Evolutionary conservation across 1,140 invertebrate species (phyloP), one percentile per base, ranked within the genome.

Genomic region (Diabrotica virgifera): DNA sequence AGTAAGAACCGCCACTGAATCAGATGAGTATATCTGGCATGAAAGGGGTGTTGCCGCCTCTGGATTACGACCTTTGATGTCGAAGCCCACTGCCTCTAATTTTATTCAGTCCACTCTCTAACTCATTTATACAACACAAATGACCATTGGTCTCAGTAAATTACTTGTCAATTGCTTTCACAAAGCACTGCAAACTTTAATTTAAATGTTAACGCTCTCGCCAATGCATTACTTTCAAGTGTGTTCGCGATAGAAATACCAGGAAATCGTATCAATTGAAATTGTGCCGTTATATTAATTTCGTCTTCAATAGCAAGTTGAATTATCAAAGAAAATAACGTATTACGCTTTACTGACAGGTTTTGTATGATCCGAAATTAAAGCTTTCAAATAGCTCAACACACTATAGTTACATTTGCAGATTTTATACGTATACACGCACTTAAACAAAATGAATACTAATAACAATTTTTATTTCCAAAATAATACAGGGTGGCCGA

Each of bases 121-220:
- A 77, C 75, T 77, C 76, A 77, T 77, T 77, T 77, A 77, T 72
- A 71, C 74, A 70, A 72, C 76, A 77, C 76, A 77, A 76, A 77
- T 77, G 76, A 76, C 76, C 76, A 76, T 76, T 77, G 76, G 76
- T 76, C 75, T 76, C 75, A 71, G 70, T 69, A 77, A 77, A 77
- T 77, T 76, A 76, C 76, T 76, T 77, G 76, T 76, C 76, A 76
- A 77, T 74, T 77, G 75, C 76, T 75, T 75, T 74, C 74, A 76
- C 69, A 72, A 72, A 71, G 72, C 72, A 64, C 64, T 63, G 69
- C 57, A 67, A 68, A 71, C 69, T 73, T 76, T 74, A 74, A 76
- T 74, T 76, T 73, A 68, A 70, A 76, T 68, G 68, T 65, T 67
- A 60, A 63, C 73, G 74, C 40, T 46, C n/a, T 46, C n/a, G n/a